Conservation (phyloP, 2,113 vertebrate genomes). For the Nothobranchius kuhntae region DNA sequence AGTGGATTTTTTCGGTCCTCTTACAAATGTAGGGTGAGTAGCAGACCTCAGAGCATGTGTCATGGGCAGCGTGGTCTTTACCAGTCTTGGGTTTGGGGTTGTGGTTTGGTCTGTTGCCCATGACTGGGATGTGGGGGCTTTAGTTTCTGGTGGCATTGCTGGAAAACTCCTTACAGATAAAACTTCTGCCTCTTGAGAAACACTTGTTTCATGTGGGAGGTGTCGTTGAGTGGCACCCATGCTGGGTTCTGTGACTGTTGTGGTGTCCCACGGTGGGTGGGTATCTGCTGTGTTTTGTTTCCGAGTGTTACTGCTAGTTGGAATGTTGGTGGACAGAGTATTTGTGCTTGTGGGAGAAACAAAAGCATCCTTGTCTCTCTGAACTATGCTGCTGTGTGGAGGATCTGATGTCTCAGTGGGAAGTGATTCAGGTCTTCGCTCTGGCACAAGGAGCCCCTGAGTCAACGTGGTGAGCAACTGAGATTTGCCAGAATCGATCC, state of each 20-base stretch:
- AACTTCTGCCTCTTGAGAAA: slow-evolving; percentile 5
- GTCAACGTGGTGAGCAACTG: slow-evolving; percentile 37
- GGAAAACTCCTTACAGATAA: slow-evolving; percentile 23
- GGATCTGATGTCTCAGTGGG: slow-evolving; percentile 54
- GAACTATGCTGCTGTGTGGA: slow-evolving; percentile 48
- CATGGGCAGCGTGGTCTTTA: slow-evolving; percentile 23
- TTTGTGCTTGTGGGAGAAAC: slow-evolving; percentile 54
- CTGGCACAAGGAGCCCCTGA: slow-evolving; percentile 36
- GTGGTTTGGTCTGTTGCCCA: slow-evolving; percentile 38
- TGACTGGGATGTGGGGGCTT: slow-evolving; percentile 50
- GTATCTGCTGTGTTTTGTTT: slow-evolving; percentile 45
- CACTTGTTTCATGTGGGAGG: slow-evolving; percentile 28
- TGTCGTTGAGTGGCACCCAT: slow-evolving; percentile 25
- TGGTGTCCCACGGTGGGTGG: slow-evolving; percentile 27
- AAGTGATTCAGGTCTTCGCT: slow-evolving; percentile 48
- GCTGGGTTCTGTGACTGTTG: slow-evolving; percentile 17
- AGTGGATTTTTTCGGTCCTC: slow-evolving; percentile 14
- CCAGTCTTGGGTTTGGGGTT: slow-evolving; percentile 37
- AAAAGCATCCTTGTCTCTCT: slow-evolving; percentile 42
- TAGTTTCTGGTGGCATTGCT: slow-evolving; percentile 46
- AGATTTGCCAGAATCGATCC: slow-evolving; percentile 34
- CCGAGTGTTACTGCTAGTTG: slow-evolving; percentile 36
- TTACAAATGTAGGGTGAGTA: slow-evolving; percentile 8
- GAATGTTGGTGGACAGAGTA: slow-evolving; percentile 43
- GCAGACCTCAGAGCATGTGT: slow-evolving; percentile 8